Evolutionary conservation across 2,797 vertebrate species (phyloP).

Genomic region (Nasua narica): DNA sequence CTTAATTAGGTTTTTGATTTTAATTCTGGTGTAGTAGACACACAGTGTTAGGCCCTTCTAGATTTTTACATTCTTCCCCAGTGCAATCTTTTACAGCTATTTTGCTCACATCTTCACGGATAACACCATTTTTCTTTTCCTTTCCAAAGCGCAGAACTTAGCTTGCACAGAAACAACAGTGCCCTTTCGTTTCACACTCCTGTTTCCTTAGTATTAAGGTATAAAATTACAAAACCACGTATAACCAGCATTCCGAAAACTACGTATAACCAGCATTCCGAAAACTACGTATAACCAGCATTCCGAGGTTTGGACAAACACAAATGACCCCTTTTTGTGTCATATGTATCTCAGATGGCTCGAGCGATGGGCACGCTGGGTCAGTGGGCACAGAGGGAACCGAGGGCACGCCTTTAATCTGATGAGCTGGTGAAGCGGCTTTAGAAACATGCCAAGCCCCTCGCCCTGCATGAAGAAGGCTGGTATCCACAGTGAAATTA

Average conservation of each 20-base stretch:
- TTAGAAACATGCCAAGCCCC: not conserved
- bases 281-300: not conserved
- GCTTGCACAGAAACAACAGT: not conserved
- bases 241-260: too few species aligned
- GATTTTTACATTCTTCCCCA: not conserved
- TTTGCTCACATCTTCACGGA: not conserved
- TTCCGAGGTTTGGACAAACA: not conserved
- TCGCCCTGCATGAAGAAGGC: not conserved
- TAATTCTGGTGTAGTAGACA: not conserved
- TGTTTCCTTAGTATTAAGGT: not conserved
- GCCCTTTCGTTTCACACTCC: not conserved
- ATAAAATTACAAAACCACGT: not conserved
- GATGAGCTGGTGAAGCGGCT: not conserved
- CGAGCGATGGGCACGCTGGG: not conserved
- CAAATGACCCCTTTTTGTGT: not conserved
- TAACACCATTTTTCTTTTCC: not conserved
- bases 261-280: not conserved
- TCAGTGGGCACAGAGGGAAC: not conserved
- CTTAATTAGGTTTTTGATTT: not conserved
- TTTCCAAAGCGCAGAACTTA: not conserved
- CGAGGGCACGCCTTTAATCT: not conserved
- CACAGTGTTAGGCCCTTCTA: not conserved
- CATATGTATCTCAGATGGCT: not conserved
- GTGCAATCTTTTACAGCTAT: not conserved
- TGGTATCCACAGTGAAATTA: not conserved